Evolutionary conservation across 2,888 invertebrate species (phyloP).

Genomic region (Alcis repandata): DNA sequence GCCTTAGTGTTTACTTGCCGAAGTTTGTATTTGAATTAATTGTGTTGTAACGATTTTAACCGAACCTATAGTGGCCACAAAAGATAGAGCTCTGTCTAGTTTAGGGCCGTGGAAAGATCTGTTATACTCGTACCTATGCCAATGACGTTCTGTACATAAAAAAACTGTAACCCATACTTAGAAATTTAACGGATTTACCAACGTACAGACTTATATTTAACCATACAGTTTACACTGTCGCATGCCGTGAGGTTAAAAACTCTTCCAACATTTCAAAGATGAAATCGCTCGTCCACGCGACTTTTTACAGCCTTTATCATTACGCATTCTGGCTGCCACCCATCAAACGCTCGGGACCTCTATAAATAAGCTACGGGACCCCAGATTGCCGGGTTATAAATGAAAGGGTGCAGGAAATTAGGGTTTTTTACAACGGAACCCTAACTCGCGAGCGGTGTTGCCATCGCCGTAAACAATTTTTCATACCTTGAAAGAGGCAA

Average conservation of each 20-base stretch:
- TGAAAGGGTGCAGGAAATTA: slow-evolving; percentile 86
- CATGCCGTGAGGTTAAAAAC: neutral
- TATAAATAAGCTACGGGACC: slow-evolving; percentile 82
- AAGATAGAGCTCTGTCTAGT: too few species aligned
- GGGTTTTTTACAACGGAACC: slow-evolving; percentile 83
- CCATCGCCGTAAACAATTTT: slow-evolving; percentile 79
- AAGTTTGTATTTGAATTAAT: too few species aligned
- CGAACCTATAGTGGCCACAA: too few species aligned
- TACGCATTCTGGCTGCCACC: slow-evolving; percentile 81
- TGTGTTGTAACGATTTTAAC: too few species aligned
- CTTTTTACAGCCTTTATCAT: slow-evolving; percentile 82
- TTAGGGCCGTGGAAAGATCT: too few species aligned
- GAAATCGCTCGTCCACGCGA: slow-evolving; percentile 57
- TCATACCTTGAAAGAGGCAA: slow-evolving; percentile 75
- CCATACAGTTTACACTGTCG: neutral
- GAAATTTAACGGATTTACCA: too few species aligned
- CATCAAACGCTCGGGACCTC: slow-evolving; percentile 81
- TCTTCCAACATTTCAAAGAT: slow-evolving; percentile 1
- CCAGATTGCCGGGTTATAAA: slow-evolving; percentile 85
- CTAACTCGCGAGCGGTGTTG: slow-evolving; percentile 67
- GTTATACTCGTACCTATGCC: too few species aligned
- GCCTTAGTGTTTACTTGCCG: too few species aligned
- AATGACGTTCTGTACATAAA: too few species aligned
- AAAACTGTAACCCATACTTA: neutral
- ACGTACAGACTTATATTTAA: neutral